phyloP scores from a whole-genome alignment of 2,113 vertebrate species.

The Phalacrocorax aristotelis region DNA sequence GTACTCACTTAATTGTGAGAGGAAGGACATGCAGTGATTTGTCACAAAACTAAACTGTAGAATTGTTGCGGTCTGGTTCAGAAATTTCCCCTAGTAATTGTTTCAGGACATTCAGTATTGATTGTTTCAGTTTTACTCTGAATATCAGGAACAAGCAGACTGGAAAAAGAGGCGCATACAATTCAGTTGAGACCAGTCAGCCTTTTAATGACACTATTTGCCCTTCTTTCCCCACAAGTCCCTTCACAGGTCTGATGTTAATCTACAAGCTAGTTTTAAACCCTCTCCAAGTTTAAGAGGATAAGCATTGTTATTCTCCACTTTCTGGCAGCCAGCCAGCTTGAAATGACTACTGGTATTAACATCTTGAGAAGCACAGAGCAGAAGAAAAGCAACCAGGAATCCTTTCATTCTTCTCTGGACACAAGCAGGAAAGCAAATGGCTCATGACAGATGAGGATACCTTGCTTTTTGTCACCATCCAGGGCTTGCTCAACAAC shows the following conservation, averaged over 20 bases:
- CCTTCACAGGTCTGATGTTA: neutral
- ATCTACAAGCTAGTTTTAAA: slow-evolving; percentile 13
- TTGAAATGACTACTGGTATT: slow-evolving; percentile 37
- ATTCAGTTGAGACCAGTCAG: neutral
- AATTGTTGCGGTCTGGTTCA: neutral
- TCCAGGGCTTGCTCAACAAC: neutral
- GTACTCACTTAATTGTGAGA: neutral
- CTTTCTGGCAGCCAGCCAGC: slow-evolving; percentile 32
- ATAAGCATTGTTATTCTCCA: neutral
- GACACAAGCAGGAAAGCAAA: neutral
- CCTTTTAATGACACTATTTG: neutral
- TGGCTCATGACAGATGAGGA: neutral
- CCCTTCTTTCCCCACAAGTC: neutral
- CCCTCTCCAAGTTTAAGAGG: slow-evolving; percentile 30
- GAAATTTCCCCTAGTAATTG: neutral
- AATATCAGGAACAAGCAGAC: neutral
- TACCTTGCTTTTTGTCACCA: neutral
- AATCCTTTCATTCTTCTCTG: slow-evolving; percentile 17
- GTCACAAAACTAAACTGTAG: neutral
- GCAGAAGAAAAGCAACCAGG: slow-evolving; percentile 29
- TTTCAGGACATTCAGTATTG: neutral
- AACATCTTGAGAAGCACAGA: neutral
- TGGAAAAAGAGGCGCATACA: neutral
- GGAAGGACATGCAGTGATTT: neutral
- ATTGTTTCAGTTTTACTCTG: neutral